Conservation (phyloP, 2,888 invertebrate genomes). For the Eupeodes latifasciatus region DNA sequence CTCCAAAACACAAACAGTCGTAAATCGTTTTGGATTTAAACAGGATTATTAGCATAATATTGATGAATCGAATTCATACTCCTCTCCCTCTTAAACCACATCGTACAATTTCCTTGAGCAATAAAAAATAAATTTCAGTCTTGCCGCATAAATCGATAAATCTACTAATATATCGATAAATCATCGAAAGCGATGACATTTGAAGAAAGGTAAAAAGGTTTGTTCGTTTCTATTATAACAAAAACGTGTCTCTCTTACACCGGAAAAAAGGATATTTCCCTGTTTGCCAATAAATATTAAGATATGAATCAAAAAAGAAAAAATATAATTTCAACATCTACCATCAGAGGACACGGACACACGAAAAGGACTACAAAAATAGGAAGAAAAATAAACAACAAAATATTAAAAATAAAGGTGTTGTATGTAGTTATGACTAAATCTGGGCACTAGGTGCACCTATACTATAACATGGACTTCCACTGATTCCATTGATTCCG, state of each 20-base stretch:
- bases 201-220: too few species aligned
- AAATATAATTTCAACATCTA: slow-evolving; percentile 28
- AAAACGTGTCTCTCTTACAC: neutral
- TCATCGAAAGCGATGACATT: slow-evolving; percentile 26
- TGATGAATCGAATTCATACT: neutral
- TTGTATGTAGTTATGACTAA: neutral
- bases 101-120: slow-evolving; percentile 32
- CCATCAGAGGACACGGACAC: neutral
- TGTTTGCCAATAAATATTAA: slow-evolving; percentile 9
- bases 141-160: slow-evolving; percentile 60
- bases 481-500: too few species aligned
- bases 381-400: neutral
- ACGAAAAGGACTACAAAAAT: slow-evolving; percentile 18
- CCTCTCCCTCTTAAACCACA: slow-evolving; percentile 1
- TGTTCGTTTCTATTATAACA: neutral
- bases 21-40: slow-evolving; percentile 48
- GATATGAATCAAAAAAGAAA: slow-evolving; percentile 46
- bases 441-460: too few species aligned
- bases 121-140: slow-evolving; percentile 57
- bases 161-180: slow-evolving; percentile 48
- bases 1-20: slow-evolving; percentile 27
- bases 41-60: slow-evolving; percentile 34
- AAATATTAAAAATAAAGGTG: neutral
- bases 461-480: too few species aligned
- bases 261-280: slow-evolving; percentile 17